Base-by-base conservation (phyloP, 2,888 invertebrate genomes). In the Apamea crenata region DNA sequence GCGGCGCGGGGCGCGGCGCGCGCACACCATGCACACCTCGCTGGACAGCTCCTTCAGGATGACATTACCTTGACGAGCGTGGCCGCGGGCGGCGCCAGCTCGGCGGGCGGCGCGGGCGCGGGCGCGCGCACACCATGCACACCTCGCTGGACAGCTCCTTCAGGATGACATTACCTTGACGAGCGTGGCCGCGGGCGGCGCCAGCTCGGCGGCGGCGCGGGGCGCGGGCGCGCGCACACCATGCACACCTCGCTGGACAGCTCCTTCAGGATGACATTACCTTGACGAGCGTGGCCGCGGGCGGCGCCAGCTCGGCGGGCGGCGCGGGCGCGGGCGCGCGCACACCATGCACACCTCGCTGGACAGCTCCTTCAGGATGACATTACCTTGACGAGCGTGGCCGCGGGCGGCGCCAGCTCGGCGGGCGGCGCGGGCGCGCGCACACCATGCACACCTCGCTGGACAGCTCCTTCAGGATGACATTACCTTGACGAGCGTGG, bases 291-390 rank as follows among this genome's bases (percentile, higher is more conserved):
- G 96, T 96, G 68, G 95, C 93, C 16, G 94, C 91, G 12, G 94
- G 95, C 74, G 96, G 96, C 65, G 95, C 95, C 0, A 95, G 92
- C 80, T 95, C 95, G 91, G 94, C 95, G 6, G 97, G 95, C 71
- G 96, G 95, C 87, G 93, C 95, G 98, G 93, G 0, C 96, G 91
- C 90, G 96, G 97, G 0, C 97, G 96, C 1, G 99, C 99, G 94
- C 99, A 99, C 84, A 99, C 99, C 98, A 99, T 98, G 90, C 99
- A 98, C 88, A 99, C 99, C 93, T 98, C 98, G 91, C 98, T 97
- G 1, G 99, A 99, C 88, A 99, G 96, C 94, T 99, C 99, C 96
- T 99, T 99, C 68, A 99, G 97, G 89, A 99, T 99, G 81, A 25
- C 0, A 53, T 40, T 88, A 96, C 96, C 95, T 96, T 97, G 85